Conservation (phyloP, 2,888 invertebrate genomes). For the Heliconius erato region DNA sequence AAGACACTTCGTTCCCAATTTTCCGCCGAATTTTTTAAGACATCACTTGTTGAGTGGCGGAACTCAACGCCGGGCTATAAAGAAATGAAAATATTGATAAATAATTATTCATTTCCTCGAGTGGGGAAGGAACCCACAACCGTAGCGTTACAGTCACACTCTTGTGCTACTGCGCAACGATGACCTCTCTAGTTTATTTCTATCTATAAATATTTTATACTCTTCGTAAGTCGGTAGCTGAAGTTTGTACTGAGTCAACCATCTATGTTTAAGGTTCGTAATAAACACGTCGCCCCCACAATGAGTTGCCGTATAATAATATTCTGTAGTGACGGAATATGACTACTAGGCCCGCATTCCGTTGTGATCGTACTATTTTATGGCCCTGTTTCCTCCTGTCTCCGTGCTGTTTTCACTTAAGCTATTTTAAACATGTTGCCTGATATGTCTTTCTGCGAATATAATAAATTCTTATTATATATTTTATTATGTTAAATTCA, state of each 20-base stretch:
- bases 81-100: no score
- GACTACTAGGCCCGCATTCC: slow-evolving; percentile 51
- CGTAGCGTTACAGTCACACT: no score
- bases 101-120: no score
- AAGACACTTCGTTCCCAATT: no score
- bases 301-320: slow-evolving; percentile 49
- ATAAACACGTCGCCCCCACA: slow-evolving; percentile 52
- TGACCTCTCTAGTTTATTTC: not conserved
- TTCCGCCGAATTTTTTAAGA: no score
- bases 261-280: slow-evolving; percentile 46
- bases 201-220: not conserved
- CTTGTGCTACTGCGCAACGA: no score
- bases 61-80: no score
- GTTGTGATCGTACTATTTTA: slow-evolving; percentile 47
- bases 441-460: not conserved
- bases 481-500: not conserved
- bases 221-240: slow-evolving; percentile 34
- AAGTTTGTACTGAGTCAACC: slow-evolving; percentile 53
- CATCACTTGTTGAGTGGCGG: no score
- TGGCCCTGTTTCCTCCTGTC: slow-evolving; percentile 43
- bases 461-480: not conserved
- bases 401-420: slow-evolving; percentile 33
- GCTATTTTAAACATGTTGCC: slow-evolving; percentile 5
- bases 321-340: slow-evolving; percentile 50
- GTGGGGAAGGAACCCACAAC: no score